Percentiles rank a stretch among this genome's conserved stretches.
These are phyloP conservation scores for Caenorhabditis virilis DNA, from an alignment of 2,888 invertebrate genomes.

Conservation along the genomic window DNA sequence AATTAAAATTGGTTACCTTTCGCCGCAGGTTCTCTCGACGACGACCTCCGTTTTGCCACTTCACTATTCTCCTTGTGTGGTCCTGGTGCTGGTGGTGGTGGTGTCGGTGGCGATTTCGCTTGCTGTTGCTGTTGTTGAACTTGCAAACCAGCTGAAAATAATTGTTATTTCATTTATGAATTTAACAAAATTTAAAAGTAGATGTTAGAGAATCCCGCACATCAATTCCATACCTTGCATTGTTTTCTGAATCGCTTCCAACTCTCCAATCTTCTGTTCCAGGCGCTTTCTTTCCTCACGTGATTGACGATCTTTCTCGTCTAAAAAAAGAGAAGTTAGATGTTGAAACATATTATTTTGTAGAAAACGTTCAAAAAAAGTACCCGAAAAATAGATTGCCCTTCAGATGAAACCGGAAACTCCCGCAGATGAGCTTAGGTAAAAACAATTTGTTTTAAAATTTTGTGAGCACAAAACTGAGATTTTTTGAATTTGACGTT, in stretches of 20 bases:
- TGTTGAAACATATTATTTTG: too few species aligned
- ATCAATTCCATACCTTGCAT: slow-evolving; percentile 50
- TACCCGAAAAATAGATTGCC: not conserved
- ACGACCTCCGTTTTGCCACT: not conserved
- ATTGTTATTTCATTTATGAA: not conserved
- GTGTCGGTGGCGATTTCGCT: slow-evolving; percentile 40
- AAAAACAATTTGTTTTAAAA: too few species aligned
- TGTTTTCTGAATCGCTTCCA: slow-evolving; percentile 74
- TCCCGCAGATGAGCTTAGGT: too few species aligned
- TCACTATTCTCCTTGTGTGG: slow-evolving; percentile 30
- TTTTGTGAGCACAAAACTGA: too few species aligned
- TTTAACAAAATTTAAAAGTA: slow-evolving; percentile 1
- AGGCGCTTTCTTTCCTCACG: slow-evolving; percentile 85
- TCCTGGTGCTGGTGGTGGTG: slow-evolving; percentile 50
- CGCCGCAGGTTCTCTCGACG: not conserved
- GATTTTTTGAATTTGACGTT: too few species aligned
- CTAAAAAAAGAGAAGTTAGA: slow-evolving; percentile 13
- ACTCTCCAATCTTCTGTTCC: slow-evolving; percentile 86
- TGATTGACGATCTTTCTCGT: slow-evolving; percentile 82
- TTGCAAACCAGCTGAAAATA: slow-evolving; percentile 53
- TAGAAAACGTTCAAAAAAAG: not conserved
- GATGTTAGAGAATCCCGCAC: not conserved
- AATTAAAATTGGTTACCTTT: too few species aligned
- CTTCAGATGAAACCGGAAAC: too few species aligned
- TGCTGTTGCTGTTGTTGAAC: slow-evolving; percentile 37